Evolutionary conservation across 2,797 vertebrate genomes (phyloP).

Genomic region (Emydoidea blandingii): DNA sequence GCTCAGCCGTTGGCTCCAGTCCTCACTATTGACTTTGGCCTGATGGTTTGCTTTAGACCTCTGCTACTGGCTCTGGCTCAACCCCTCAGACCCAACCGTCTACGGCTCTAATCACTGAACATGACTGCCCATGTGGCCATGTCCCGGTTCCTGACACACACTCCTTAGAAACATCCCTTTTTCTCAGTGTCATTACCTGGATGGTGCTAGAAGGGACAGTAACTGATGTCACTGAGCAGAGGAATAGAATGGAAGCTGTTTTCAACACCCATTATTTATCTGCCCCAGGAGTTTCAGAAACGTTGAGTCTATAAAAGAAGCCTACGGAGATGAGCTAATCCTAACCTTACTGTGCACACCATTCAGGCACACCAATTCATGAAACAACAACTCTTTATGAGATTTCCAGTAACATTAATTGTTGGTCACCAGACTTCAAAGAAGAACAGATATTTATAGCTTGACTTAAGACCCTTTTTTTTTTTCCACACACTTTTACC

Average conservation of each 20-base stretch:
- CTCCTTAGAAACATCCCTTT: not conserved
- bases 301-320: not conserved
- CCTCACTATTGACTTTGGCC: not conserved
- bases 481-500: slow-evolving; percentile 82
- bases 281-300: slow-evolving; percentile 20
- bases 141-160: not conserved
- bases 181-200: not conserved
- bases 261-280: not conserved
- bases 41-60: not conserved
- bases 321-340: slow-evolving; percentile 18
- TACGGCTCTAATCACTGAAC: not conserved
- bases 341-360: slow-evolving; percentile 25
- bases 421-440: slow-evolving; percentile 84
- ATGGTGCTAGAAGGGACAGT: slow-evolving; percentile 16
- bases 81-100: not conserved
- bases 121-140: not conserved
- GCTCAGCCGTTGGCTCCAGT: not conserved
- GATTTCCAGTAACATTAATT: slow-evolving; percentile 84
- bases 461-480: slow-evolving; percentile 70
- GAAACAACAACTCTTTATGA: slow-evolving; percentile 73
- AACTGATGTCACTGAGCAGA: not conserved
- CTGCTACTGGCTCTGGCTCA: too few species aligned
- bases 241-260: not conserved
- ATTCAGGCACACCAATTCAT: slow-evolving; percentile 70
- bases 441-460: slow-evolving; percentile 83